These are phyloP conservation scores for Sula dactylatra DNA, from an alignment of 2,113 vertebrate genomes.

Conservation along the genomic window DNA sequence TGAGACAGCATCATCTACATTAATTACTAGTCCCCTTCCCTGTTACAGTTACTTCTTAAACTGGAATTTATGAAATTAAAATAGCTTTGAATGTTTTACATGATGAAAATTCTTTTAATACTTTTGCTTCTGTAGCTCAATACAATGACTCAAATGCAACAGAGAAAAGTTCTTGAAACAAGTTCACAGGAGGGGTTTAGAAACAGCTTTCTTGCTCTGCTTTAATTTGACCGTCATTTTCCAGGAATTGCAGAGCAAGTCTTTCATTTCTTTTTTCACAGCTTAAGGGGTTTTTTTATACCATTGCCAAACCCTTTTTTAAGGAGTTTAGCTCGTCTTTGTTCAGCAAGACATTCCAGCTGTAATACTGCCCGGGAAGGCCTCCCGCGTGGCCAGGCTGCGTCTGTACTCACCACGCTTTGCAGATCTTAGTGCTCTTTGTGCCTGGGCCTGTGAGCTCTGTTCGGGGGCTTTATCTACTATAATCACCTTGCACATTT, in stretches of 20 bases:
- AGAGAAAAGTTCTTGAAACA: neutral
- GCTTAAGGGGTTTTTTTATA: neutral
- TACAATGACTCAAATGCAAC: neutral
- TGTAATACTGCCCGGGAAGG: neutral
- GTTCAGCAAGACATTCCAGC: neutral
- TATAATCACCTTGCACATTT: neutral
- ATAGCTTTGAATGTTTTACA: neutral
- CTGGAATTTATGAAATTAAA: neutral
- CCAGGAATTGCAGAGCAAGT: neutral
- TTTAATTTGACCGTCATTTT: neutral
- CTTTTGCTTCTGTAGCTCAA: neutral
- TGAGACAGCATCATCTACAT: neutral
- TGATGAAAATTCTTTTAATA: neutral
- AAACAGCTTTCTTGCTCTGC: neutral
- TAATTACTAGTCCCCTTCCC: neutral
- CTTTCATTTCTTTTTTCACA: neutral
- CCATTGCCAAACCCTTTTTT: neutral
- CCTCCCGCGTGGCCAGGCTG: neutral
- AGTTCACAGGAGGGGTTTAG: neutral
- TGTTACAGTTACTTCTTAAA: neutral
- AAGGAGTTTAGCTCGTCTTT: neutral
- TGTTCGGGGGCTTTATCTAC: neutral
- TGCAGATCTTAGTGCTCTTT: rapidly evolving
- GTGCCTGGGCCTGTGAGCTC: neutral
- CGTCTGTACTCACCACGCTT: neutral